Evolutionary conservation across 2,113 vertebrate genomes (phyloP), one percentile per base, ranked within the genome.

Genomic region (Halcyon malimbica): DNA sequence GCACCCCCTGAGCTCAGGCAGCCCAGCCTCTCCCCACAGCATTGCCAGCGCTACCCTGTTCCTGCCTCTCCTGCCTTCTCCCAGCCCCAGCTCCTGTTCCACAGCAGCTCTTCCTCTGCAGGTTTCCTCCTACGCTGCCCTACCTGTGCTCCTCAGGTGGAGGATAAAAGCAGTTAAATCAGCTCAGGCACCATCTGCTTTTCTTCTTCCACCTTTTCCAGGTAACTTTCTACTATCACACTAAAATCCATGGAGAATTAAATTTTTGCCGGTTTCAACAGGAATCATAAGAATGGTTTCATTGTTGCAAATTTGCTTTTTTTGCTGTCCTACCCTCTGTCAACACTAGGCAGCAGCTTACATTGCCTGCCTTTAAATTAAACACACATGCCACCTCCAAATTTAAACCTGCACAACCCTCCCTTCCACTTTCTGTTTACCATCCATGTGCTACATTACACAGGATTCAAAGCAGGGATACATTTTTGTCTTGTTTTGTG

Each of bases 401-500:
- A 87, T 39, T 20, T 11, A 24, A 56, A 25, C 19, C 5, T 0
- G 5, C 46, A 62, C 19, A 9, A 91, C 42, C 25, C 80, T 76
- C n/a, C 11, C 75, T 85, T 37, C 11, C 2, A 39, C 74, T 51
- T 86, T 59, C 39, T 90, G 42, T 87, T 92, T 76, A 65, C 70
- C 44, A 59, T 39, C 67, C 35, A 2, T 81, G 89, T 24, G 29
- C 48, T 24, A 33, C 6, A 2, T 53, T 25, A 71, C 6, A 5
- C 6, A 6, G 62, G 69, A 29, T 54, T 93, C 69, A 77, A 94
- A 94, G 74, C 29, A 63, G 81, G 67, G 39, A 33, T 65, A 53
- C 67, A 17, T 68, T 85, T 84, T 93, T 89, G 64, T 56, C 73
- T 81, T 93, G 90, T 91, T 95, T 94, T 88, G 70, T 91, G 54